Evolutionary conservation across 2,113 vertebrate genomes (phyloP), one percentile per base, ranked within the genome.

Genomic region (Ranitomeya imitator): DNA sequence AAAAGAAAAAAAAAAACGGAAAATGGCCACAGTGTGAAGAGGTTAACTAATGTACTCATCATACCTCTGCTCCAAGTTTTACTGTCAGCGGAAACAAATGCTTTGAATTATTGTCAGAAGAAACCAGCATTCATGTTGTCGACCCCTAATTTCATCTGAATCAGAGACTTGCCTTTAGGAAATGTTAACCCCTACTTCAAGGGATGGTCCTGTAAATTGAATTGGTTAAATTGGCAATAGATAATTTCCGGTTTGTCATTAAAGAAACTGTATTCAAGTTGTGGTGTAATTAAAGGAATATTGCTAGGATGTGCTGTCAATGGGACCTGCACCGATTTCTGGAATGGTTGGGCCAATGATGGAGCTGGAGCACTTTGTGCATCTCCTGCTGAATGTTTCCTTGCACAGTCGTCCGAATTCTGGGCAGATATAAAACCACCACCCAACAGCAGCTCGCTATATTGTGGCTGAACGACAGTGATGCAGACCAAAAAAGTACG

Each of bases 121-220:
- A 18, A 12, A 23, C 65, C 69, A 76, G 57, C 83, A 83, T 83
- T 83, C 57, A 19, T 60, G 31, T 31, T 59, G 69, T 61, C 63
- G 67, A 76, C 60, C 54, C 54, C 18, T 73, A 65, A 52, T 69
- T 57, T 83, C 63, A 76, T 61, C 55, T 59, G 16, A 19, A 88
- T 83, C 26, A 19, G 67, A 83, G 79, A 19, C 3, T 88, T 52
- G 63, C 86, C 51, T 51, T 80, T 80, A 87, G 65, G 54, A 74
- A 76, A 83, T 76, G 8, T 23, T 31, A 76, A 63, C 79, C 57
- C 63, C 12, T 31, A 86, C 31, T 63, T 78, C 14, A 65, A 4
- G 1, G 52, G 21, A 86, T 65, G 37, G 85, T 63, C 15, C 55
- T 45, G 26, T 45, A 37, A 37, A 45, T 74, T 71, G 11, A 71